Evolutionary conservation across 2,888 invertebrate species (phyloP), one percentile per base, ranked within the genome.

Genomic region (Brachycybe producta): DNA sequence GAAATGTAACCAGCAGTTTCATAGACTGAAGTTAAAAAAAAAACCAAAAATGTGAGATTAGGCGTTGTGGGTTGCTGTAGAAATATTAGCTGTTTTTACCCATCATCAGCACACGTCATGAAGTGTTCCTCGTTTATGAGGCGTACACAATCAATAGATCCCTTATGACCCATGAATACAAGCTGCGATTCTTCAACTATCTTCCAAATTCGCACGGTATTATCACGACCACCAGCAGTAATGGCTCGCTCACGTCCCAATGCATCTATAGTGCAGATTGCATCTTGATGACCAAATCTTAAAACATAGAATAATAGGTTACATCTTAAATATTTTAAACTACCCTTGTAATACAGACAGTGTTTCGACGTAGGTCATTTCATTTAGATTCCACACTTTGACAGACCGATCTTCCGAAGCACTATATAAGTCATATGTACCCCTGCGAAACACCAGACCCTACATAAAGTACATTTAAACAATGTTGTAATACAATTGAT

Each of bases 161-260:
- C 79, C 13, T 71, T 68, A 51, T 84, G 83, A 0, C 85, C 88
- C 65, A 90, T 86, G 64, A 84, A 95, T 58, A 97, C 84, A 17
- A 98, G 72, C 64, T 98, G 97, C 17, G 94, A 92, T 65, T 97
- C 97, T 70, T 97, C 95, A 1, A 83, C 79, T 51, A 98, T 84
- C 68, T 98, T 97, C 95, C 97, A 98, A 59, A 98, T 77, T 58
- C 95, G 74, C 17, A 94, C 70, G 1, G 85, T 77, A 35, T 79
- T 76, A 64, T 98, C 97, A 54, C 82, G 74, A 3, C 94, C 91
- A 15, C 97, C 95, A 17, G 84, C 77, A 0, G 92, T 86, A 11
- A 97, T 74, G 3, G 85, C 85, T 57, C 91, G 73, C 62, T 95
- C 94, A 59, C 83, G 75, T 27, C 79, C 75, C 52, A 95, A 70